phyloP scores from a whole-genome alignment of 2,113 vertebrate genomes.

The Lucifuga dentata region DNA sequence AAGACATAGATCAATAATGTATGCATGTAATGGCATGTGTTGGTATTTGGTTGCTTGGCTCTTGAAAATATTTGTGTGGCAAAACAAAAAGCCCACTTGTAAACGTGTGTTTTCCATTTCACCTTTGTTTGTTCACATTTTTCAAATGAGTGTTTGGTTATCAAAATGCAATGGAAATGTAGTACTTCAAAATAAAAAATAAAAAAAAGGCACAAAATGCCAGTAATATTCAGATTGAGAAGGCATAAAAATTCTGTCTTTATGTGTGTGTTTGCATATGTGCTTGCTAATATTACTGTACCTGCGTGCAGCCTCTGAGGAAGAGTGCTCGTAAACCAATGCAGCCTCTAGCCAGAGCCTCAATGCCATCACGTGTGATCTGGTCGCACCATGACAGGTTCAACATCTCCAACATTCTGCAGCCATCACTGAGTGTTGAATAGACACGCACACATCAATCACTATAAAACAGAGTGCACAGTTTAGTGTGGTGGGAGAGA shows the following conservation, averaged over 20 bases:
- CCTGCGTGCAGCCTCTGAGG: conserved; percentile 94
- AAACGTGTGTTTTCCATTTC: too few species aligned
- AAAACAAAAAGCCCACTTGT: too few species aligned
- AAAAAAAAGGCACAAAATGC: neutral
- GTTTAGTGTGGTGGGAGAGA: too few species aligned
- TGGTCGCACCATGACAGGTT: conserved; percentile 96
- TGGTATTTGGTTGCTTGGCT: neutral
- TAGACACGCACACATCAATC: neutral
- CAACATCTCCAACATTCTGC: conserved; percentile 91
- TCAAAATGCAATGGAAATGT: too few species aligned
- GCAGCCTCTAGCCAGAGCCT: conserved; percentile 92
- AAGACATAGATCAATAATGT: conserved; percentile 5
- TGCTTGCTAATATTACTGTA: conserved; percentile 62
- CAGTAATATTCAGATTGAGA: too few species aligned
- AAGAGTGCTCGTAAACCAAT: conserved; percentile 88
- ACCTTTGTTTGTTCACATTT: neutral
- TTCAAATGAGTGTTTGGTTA: neutral
- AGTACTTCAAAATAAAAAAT: too few species aligned
- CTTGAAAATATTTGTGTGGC: neutral
- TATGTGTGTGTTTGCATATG: neutral
- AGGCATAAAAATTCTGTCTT: neutral
- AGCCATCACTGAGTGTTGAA: conserved; percentile 85
- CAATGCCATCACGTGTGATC: conserved; percentile 92
- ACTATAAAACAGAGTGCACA: conserved; percentile 7
- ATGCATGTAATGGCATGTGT: neutral